Evolutionary conservation across 2,113 vertebrate genomes (phyloP), one percentile per base, ranked within the genome.

Genomic region (Malurus alboscapulatus): DNA sequence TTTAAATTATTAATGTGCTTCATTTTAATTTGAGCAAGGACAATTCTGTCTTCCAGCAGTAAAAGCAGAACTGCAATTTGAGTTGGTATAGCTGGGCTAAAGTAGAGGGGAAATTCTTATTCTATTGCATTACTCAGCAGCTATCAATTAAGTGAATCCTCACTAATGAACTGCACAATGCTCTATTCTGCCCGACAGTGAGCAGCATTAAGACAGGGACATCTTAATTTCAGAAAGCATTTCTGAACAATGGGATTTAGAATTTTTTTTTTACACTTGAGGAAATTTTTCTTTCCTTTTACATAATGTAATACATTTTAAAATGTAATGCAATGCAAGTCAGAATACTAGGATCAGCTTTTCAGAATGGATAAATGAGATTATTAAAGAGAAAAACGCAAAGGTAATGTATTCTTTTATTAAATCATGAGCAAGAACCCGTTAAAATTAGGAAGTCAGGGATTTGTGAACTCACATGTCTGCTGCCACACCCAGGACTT

Each of bases 401-500:
- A 47, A 77, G 61, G 44, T 6, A 53, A 65, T 14, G 26, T 65
- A 87, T 65, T 57, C 3, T 71, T 94, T 81, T 72, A 92, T 44
- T 93, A 54, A 81, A 12, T 42, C 40, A 36, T 61, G 48, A 80
- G 25, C 71, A 93, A 63, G 51, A 81, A 59, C 30, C 51, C 40
- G 1, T 48, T 84, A 81, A 91, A 90, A 86, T 67, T 24, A 73
- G 29, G 55, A 86, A 81, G 30, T 47, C 12, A 47, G 61, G 14
- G 40, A 15, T 63, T 48, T 61, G 67, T 69, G 75, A 90, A 89
- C 93, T 95, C 87, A 91, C 75, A 38, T 76, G 84, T 75, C 54
- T 90, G 57, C 73, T 10, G 7, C 51, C 66, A 87, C 68, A 91
- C 47, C 42, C 72, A 79, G 65, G 80, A 90, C 4, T 50, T 88